Base-by-base conservation (phyloP, 2,797 vertebrate genomes). In the Amblyraja radiata region DNA sequence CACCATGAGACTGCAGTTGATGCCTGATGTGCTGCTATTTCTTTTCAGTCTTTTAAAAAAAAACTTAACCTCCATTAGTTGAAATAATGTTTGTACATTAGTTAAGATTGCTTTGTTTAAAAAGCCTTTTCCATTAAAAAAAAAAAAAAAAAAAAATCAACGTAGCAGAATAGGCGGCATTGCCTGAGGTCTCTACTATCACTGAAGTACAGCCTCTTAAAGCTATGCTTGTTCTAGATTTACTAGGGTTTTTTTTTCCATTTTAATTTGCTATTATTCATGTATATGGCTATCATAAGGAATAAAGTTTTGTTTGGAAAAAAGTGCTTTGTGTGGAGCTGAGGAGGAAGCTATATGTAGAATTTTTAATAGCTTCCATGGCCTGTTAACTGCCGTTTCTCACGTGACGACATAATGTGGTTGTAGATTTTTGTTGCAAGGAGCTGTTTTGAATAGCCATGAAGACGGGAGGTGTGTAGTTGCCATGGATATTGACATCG, bases 231-330 rank as follows among this genome's bases (percentile, higher is more conserved):
- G 90, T 71, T 74, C 46, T 96, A 97, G 96, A 97, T 96, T 97
- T 96, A 95, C 96, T 97, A 97, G 96, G 97, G 97, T 97, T 97
- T 96, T 97, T 96, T 97, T 96, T 97, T 96, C 97, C 96, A 96
- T 95, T 97, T 97, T 97, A 95, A 97, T 95, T 97, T 97, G 97
- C 97, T 98, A 98, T 96, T 95, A 97, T 97, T 96, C 97, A 96
- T 98, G 97, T 99, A 98, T 98, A 74, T 97, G 97, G 96, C 98
- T 98, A 97, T 98, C 96, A 97, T 97, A 96, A 95, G 95, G 96
- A 98, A 98, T 98, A 98, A 98, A 98, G 96, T 93, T 97, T 96
- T 97, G 93, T 96, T 98, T 98, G 96, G 95, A 96, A 97, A 97
- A 54, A 92, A 90, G 65, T 80, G 39, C 23, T 23, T 14, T 86